Base-by-base conservation (phyloP, 1,140 invertebrate genomes). In the Choristoneura fumiferana region DNA sequence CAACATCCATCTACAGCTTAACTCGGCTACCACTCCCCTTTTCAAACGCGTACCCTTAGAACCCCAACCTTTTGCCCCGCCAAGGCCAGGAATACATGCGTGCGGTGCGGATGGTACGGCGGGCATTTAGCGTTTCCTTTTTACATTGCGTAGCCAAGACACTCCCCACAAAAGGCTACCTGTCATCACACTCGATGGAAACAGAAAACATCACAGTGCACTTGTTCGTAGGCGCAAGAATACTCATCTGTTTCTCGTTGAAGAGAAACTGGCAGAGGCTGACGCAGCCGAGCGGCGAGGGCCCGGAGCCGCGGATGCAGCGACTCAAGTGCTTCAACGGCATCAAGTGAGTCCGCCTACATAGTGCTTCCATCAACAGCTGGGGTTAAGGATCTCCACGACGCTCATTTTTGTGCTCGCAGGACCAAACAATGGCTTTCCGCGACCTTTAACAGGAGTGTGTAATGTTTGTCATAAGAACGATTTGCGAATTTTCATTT, bases 301-400 rank as follows among this genome's bases (percentile, higher is more conserved):
- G 43, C 4, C 43, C 43, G 0, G 43, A 49, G 5, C 12, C 43
- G 10, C 22, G 43, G 4, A 10, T 49, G 18, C 6, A 0, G 2
- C 43, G 43, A 12, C 18, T 49, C 6, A 49, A 49, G 22, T 49
- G 43, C 22, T 49, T 49, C 12, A 49, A 10, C 1, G 43, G 43
- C n/a, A n/a, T 49, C 10, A 49, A 49, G 43, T 49, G 22, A 22
- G 40, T 8, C 6, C n/a, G 35, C 35, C 2, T 37, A 37, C 8
- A 37, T 37, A 2, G 9, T 2, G 35, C n/a, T n/a, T n/a, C n/a
- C n/a, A n/a, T n/a, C n/a, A 37, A 37, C 9, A 37, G 12, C 1
- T 37, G 12, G 8, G 8, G 1, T 2, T 5, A 37, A 37, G 12
- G 12, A 37, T 10, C 9, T 37, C 12, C 1, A 5, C 35, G 35